phyloP scores from a whole-genome alignment of 2,113 vertebrate genomes.

The Dolichotis patagonum region DNA sequence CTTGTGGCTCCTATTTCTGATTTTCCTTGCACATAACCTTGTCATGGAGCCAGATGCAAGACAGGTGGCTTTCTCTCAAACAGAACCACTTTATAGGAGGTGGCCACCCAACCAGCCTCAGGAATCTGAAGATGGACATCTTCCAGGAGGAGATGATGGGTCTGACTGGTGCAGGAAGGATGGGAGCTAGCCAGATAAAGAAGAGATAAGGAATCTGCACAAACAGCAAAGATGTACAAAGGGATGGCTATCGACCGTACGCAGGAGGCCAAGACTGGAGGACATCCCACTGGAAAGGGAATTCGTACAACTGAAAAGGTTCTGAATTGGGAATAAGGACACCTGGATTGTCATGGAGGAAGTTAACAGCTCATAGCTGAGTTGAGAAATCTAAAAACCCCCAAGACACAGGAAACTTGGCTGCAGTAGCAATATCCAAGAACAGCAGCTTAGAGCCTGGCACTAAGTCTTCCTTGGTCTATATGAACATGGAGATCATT shows the following conservation, averaged over 20 bases:
- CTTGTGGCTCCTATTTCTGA: background rate
- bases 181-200: background rate
- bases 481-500: accelerated
- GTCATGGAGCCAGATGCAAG: background rate
- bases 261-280: background rate
- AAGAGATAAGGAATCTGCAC: background rate
- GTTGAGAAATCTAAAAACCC: background rate
- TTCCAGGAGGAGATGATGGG: accelerated
- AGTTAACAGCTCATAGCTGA: background rate
- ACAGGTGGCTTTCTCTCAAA: background rate
- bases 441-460: background rate
- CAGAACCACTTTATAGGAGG: background rate
- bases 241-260: too few relatives aligned
- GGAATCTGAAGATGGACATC: background rate
- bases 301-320: background rate
- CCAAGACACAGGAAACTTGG: background rate
- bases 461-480: background rate
- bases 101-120: background rate
- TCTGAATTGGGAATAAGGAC: background rate
- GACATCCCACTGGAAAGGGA: background rate
- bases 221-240: background rate
- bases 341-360: background rate
- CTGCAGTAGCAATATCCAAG: background rate
- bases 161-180: background rate
- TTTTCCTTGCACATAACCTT: background rate